Conservation (phyloP, 2,113 vertebrate species). For the Lophura nycthemera region DNA sequence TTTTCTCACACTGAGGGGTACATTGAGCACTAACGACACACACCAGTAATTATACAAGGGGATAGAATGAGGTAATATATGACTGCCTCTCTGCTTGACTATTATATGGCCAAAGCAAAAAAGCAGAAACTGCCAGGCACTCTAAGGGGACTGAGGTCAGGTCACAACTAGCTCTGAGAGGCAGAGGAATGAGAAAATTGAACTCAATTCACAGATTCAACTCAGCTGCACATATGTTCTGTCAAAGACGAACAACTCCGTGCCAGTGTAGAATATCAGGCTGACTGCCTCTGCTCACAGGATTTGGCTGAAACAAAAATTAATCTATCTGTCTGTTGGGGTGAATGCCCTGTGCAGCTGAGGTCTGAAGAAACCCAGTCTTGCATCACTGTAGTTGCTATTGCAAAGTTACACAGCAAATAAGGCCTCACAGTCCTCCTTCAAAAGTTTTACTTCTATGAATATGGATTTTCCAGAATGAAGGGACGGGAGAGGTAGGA, state of each 20-base stretch:
- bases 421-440: not conserved
- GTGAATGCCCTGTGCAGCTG: not conserved
- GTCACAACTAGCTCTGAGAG: not conserved
- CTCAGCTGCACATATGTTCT: not conserved
- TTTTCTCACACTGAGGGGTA: not conserved
- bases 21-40: not conserved
- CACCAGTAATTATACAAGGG: not conserved
- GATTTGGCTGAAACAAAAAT: not conserved
- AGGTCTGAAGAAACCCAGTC: not conserved
- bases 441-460: conserved; percentile 1
- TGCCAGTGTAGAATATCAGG: not conserved
- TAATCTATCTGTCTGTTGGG: not conserved
- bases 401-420: conserved; percentile 4
- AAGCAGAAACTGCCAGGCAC: not conserved
- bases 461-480: not conserved
- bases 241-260: not conserved
- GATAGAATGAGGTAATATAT: rapidly evolving
- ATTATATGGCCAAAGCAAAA: not conserved
- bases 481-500: not conserved
- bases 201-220: not conserved
- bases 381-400: not conserved
- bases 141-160: not conserved
- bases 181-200: conserved; percentile 13
- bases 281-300: not conserved
- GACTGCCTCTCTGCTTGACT: not conserved